Base-by-base conservation (phyloP, 2,797 vertebrate genomes). In the Sebastes melanostomus region DNA sequence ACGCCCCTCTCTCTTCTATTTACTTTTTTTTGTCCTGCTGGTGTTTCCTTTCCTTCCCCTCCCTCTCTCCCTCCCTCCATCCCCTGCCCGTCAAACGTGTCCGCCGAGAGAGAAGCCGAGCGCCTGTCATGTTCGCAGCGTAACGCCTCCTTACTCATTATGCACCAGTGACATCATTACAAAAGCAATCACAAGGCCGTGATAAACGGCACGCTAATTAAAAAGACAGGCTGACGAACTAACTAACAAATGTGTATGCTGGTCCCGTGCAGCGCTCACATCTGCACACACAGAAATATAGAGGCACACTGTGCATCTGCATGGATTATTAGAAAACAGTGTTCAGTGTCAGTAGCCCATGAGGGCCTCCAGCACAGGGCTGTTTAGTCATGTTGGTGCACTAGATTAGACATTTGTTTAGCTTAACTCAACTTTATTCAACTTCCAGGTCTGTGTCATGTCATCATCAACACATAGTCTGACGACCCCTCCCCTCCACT, bases 131-230 rank as follows among this genome's bases (percentile, higher is more conserved):
- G 92, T 94, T 93, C 89, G 27, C 92, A 82, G 91, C 80, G 42
- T 91, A 93, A 92, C 80, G 85, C 92, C 90, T 89, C 90, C 90
- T 90, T 84, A 79, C 93, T 96, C 93, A 94, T 95, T 95, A 95
- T 94, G 93, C 91, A 85, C 74, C 83, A 69, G 93, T 95, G 93
- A 95, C 94, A 96, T 94, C 92, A 94, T 93, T 95, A 95, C 92
- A 93, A 95, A 94, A 93, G 94, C 93, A 94, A 93, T 95, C 91
- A 94, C 91, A 88, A 86, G 85, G 83, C 90, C 87, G 91, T 91
- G 94, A 94, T 95, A 93, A 95, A 94, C 83, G 83, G 84, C 78
- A 77, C 89, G 90, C 93, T 95, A 95, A 96, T 96, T 95, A 95
- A 94, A 92, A 94, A 83, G 90, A 92, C 91, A 92, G 88, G 90